Base-by-base conservation (phyloP, 1,140 invertebrate genomes). In the Dendrolimus punctatus region DNA sequence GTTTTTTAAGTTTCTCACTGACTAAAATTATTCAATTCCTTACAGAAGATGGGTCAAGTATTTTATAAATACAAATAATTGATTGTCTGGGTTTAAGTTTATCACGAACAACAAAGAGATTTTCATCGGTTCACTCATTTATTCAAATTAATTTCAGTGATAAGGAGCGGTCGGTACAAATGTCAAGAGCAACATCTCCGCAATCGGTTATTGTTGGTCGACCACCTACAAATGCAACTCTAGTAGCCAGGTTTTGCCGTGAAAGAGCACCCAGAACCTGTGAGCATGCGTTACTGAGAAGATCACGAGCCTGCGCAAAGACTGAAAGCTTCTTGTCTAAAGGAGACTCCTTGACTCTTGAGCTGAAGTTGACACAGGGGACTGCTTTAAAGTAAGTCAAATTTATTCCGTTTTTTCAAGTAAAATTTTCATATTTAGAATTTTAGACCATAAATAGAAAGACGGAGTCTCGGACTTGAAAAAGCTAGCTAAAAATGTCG, bases 301-400 rank as follows among this genome's bases (percentile, higher is more conserved):
- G 85, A 58, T 85, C 86, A 44, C 87, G 94, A 54, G 94, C 94
- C 0, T 96, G 95, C 67, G 92, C 92, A 2, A 87, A 94, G 2
- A 91, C 92, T 0, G 95, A 96, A 71, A 95, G 94, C 75, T 96
- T 94, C 72, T 88, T 96, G 4, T 95, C 95, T 0, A 92, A 91
- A 48, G 92, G 92, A 42, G 93, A 93, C 71, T 92, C 92, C 44
- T 89, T 96, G 53, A 96, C 94, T 1, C 85, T 96, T 46, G 94
- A 95, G 80, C 86, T 96, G 55, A 91, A 91, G 63, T 89, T 95
- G 68, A 90, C 92, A 10, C 94, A 95, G 73, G 93, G 94, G n/a
- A 96, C 95, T 0, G 93, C 93, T 37, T 89, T 96, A 9, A 94
- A 92, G 93, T 91, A 81, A 88, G 88, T 86, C 39, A 40, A 44